Evolutionary conservation across 2,888 invertebrate species (phyloP).

Genomic region (Leptinotarsa haldemani): DNA sequence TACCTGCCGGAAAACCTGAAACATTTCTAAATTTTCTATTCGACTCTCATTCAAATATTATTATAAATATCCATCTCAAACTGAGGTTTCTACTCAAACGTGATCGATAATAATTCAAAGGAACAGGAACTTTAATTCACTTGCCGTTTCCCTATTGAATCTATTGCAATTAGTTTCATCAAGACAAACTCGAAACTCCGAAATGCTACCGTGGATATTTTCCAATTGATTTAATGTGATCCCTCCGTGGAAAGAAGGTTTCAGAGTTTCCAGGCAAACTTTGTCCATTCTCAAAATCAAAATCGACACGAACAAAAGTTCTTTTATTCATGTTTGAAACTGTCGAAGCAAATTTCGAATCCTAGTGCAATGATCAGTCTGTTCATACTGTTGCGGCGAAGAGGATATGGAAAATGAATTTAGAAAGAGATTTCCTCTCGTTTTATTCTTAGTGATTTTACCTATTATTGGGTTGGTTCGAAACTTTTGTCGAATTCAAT

Average conservation of each 20-base stretch:
- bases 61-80: not conserved
- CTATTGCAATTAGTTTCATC: conserved; percentile 14
- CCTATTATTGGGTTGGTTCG: no score
- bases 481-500: no score
- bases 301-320: conserved; percentile 12
- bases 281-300: conserved; percentile 9
- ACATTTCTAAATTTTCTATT: no score
- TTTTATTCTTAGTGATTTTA: no score
- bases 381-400: not conserved
- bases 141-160: not conserved
- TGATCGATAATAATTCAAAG: not conserved
- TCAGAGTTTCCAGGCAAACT: not conserved
- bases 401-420: not conserved
- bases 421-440: no score
- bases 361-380: not conserved
- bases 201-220: conserved; percentile 10
- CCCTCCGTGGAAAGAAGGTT: conserved; percentile 6
- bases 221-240: conserved; percentile 16
- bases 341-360: conserved; percentile 3
- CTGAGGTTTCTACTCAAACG: not conserved
- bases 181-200: conserved; percentile 10
- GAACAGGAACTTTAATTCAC: not conserved
- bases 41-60: not conserved
- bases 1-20: no score
- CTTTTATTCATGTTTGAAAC: not conserved